phyloP scores from a whole-genome alignment of 1,140 invertebrate genomes.

The Dendrolimus kikuchii region DNA sequence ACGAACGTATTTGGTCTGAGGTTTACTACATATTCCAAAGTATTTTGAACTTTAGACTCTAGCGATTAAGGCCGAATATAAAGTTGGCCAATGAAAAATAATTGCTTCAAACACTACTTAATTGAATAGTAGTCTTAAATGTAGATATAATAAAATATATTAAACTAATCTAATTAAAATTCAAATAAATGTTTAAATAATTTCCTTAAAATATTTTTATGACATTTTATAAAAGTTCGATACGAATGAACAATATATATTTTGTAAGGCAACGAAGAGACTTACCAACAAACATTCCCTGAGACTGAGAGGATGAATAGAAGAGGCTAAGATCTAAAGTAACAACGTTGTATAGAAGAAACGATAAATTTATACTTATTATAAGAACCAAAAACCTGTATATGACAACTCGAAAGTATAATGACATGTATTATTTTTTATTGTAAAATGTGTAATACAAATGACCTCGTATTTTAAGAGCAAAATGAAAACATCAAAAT shows the following conservation, averaged over 20 bases:
- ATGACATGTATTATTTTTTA: constrained; percentile 17
- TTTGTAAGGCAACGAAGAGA: constrained; percentile 68
- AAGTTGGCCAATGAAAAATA: constrained; percentile 33
- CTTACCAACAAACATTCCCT: constrained; percentile 68
- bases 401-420: constrained; percentile 2
- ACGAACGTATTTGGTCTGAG: constrained; percentile 17
- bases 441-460: constrained; percentile 43
- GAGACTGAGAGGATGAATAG: constrained; percentile 59
- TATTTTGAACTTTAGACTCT: constrained; percentile 20
- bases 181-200: constrained; percentile 27
- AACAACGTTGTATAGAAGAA: constrained; percentile 19
- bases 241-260: constrained; percentile 48
- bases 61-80: constrained; percentile 28
- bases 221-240: constrained; percentile 50
- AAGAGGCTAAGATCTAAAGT: constrained; percentile 57
- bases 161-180: constrained; percentile 7
- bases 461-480: constrained; percentile 36
- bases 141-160: constrained; percentile 24
- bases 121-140: constrained; percentile 46
- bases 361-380: no score
- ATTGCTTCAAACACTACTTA: constrained; percentile 44
- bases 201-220: constrained; percentile 65
- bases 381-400: constrained; percentile 18
- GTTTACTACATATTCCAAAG: constrained; percentile 12
- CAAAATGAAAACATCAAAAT: constrained; percentile 29